Conservation (phyloP, 2,113 vertebrate genomes). For the Tenebrosternarchus preto region DNA sequence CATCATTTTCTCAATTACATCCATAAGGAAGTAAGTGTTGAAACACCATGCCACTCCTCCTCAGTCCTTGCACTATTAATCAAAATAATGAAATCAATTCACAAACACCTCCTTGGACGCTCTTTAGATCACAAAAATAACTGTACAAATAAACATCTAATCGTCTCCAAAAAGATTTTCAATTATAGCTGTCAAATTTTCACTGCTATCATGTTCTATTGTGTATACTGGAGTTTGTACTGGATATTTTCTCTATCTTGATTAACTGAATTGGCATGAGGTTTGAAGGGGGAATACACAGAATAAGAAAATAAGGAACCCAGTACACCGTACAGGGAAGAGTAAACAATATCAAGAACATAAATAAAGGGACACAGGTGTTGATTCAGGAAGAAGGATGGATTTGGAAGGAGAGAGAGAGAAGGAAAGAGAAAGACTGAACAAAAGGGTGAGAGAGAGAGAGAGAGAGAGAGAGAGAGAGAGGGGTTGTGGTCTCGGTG, state of each 20-base stretch:
- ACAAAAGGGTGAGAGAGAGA: slow-evolving; percentile 19
- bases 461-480: slow-evolving; percentile 18
- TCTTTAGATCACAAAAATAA: background rate
- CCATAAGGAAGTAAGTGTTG: slow-evolving; percentile 37
- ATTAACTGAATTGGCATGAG: background rate
- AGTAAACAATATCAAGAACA: background rate
- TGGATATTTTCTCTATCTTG: background rate
- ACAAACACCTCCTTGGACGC: background rate
- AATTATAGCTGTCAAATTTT: no score
- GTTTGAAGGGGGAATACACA: slow-evolving; percentile 2
- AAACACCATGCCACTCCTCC: background rate
- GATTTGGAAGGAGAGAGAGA: slow-evolving; percentile 23
- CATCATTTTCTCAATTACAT: slow-evolving; percentile 59
- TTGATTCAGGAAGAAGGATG: background rate
- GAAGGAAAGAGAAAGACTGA: slow-evolving; percentile 11
- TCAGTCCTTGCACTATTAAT: background rate
- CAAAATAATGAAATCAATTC: background rate
- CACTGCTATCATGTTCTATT: no score
- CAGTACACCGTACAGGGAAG: background rate
- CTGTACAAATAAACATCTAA: no score
- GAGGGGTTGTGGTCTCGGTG: slow-evolving; percentile 37
- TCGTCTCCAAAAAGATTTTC: no score
- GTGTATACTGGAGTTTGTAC: background rate
- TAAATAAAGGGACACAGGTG: slow-evolving; percentile 16
- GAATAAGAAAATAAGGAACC: background rate